Base-by-base conservation (phyloP, 2,888 invertebrate species). In the Holacanthella duospinosa region DNA sequence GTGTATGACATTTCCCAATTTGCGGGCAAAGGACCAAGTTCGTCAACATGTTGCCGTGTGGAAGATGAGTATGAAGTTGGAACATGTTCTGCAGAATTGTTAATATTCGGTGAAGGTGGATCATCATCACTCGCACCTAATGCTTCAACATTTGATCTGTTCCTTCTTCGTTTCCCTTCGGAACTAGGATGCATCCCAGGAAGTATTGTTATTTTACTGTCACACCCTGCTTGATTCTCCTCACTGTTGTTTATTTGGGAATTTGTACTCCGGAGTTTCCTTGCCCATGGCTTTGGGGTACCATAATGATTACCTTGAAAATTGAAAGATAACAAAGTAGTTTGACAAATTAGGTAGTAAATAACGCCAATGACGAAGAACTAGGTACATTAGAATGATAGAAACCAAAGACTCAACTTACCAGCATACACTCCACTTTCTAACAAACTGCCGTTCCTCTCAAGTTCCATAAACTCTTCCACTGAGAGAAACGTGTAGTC, bases 1-100 rank as follows among this genome's bases (percentile, higher is more conserved):
- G 96, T 95, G 76, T 89, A 94, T 2, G 95, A 94, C 77, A 94
- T 92, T 78, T 97, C 96, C 97, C 97, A 97, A 81, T 95, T 94
- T 2, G 86, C 83, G 63, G 96, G 96, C 70, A 97, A 79, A 1
- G 95, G 91, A 24, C 95, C 95, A 62, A 95, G 80, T 68, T 89
- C 88, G 56, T 74, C 74, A 12, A 64, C 62, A 4, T 9, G 19
- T 21, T 48, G 48, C 12, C n/a, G 12, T 27, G 64, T 61, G 28
- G 62, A 66, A 43, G 56, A 48, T 24, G 62, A 53, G 16, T 66
- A 55, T 36, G 64, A 66, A 12, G 61, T 29, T 16, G 53, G 60
- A 25, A 67, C 64, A 55, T 63, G 66, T 12, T 55, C 29, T 2
- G 65, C 43, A 29, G 60, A 56, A 27, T 24, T 63, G 53, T 54